A percentile compares a stretch with the other conserved stretches of the same genome.
These are phyloP conservation scores for Varecia variegata DNA, from an alignment of 2,797 vertebrate genomes.

Conservation along the genomic window DNA sequence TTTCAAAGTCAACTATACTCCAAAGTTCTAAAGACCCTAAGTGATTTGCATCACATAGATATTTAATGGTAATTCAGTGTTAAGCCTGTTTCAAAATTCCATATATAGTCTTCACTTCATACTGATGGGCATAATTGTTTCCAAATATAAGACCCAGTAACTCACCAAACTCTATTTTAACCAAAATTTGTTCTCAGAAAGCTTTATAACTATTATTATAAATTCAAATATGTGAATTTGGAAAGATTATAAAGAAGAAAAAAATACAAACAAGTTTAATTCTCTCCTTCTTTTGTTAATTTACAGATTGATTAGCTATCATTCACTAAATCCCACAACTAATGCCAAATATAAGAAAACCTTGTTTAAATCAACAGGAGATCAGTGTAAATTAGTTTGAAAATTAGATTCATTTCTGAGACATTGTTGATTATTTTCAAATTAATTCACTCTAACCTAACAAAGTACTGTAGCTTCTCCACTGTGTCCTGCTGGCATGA, in stretches of 20 bases:
- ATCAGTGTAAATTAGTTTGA: not conserved
- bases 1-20: not conserved
- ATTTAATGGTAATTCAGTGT: not conserved
- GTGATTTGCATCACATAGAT: not conserved
- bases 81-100: not conserved
- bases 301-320: not conserved
- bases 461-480: not conserved
- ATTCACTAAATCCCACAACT: not conserved
- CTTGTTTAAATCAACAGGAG: not conserved
- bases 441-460: constrained; percentile 2
- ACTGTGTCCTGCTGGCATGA: too few species aligned
- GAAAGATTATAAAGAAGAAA: not conserved
- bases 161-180: not conserved
- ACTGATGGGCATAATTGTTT: not conserved
- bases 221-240: not conserved
- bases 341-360: not conserved
- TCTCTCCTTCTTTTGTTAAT: not conserved
- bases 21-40: not conserved
- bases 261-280: not conserved
- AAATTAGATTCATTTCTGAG: constrained; percentile 36
- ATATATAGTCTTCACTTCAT: not conserved
- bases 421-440: constrained; percentile 37
- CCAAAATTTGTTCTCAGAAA: not conserved
- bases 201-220: not conserved
- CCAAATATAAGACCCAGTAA: not conserved